A percentile compares a stretch with the other conserved stretches of the same genome.
These are phyloP conservation scores for Cryptophagus acutangulus DNA, from an alignment of 2,888 invertebrate genomes.

Conservation along the genomic window DNA sequence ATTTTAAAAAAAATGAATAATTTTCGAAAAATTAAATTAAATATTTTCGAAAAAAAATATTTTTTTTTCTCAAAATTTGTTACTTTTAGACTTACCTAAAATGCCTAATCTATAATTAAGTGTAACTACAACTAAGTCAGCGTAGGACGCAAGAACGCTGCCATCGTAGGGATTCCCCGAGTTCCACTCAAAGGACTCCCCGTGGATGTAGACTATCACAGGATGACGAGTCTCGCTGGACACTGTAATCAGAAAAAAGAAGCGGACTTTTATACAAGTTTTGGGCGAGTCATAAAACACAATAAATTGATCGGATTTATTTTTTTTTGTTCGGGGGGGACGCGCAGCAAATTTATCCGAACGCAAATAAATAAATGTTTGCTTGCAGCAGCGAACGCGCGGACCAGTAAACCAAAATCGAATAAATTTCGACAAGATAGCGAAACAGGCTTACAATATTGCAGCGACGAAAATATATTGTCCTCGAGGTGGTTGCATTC, in stretches of 20 bases:
- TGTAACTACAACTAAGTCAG: conserved; percentile 88
- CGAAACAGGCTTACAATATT: background rate
- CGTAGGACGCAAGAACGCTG: conserved; percentile 87
- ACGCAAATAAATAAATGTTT: no score
- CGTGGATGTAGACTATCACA: conserved; percentile 79
- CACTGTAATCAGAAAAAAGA: conserved; percentile 46
- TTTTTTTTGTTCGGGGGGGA: no score
- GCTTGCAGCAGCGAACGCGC: background rate
- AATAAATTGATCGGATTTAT: no score
- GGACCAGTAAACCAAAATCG: conserved; percentile 1
- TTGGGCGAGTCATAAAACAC: no score
- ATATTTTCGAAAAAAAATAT: no score
- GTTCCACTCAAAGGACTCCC: conserved; percentile 90
- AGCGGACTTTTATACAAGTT: background rate
- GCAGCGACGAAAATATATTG: conserved; percentile 13
- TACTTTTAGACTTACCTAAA: conserved; percentile 66
- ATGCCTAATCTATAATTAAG: conserved; percentile 94
- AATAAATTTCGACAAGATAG: conserved; percentile 7
- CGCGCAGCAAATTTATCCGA: no score
- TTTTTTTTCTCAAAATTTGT: background rate
- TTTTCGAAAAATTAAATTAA: no score
- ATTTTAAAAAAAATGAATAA: no score
- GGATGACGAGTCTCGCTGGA: conserved; percentile 58
- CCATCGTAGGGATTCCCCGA: conserved; percentile 97
- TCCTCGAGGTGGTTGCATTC: conserved; percentile 16